A percentile compares a stretch with the other conserved stretches of the same genome.
Conservation (phyloP, 1,140 invertebrate species). For the Lucilia cuprina region DNA sequence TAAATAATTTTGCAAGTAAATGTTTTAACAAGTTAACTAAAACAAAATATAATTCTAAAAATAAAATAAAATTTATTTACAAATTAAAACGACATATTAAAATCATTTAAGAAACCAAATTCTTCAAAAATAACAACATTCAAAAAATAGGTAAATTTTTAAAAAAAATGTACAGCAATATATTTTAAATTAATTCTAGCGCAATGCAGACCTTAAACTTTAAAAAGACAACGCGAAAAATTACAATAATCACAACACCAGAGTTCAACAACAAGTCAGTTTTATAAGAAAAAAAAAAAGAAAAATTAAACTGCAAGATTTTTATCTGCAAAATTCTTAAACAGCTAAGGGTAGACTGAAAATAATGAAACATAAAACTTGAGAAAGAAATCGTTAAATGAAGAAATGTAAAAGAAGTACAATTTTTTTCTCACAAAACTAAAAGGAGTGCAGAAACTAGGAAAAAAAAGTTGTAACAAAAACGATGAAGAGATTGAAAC, state of each 20-base stretch:
- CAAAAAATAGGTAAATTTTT: too few relatives aligned
- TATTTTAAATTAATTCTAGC: not conserved
- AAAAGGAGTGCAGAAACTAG: not conserved
- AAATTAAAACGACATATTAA: too few relatives aligned
- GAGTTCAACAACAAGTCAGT: constrained; percentile 8
- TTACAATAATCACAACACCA: not conserved
- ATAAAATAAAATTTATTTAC: too few relatives aligned
- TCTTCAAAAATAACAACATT: too few relatives aligned
- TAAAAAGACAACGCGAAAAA: not conserved
- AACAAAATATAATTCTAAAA: too few relatives aligned
- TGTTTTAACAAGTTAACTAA: too few relatives aligned
- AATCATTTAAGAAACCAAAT: too few relatives aligned
- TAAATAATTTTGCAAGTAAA: too few relatives aligned
- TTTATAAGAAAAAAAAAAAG: not conserved
- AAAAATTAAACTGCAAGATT: not conserved
- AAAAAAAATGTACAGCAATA: too few relatives aligned
- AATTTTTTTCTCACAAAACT: not conserved
- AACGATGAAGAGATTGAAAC: not conserved
- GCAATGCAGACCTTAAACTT: not conserved
- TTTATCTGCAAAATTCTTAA: not conserved
- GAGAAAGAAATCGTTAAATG: not conserved
- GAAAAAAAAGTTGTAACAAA: not conserved
- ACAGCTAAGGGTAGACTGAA: not conserved
- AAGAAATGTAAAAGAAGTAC: not conserved
- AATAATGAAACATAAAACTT: not conserved